Percentiles rank a stretch among this genome's conserved stretches.
Evolutionary conservation across 2,113 vertebrate genomes (phyloP).

Genomic region (Gobio gobio): DNA sequence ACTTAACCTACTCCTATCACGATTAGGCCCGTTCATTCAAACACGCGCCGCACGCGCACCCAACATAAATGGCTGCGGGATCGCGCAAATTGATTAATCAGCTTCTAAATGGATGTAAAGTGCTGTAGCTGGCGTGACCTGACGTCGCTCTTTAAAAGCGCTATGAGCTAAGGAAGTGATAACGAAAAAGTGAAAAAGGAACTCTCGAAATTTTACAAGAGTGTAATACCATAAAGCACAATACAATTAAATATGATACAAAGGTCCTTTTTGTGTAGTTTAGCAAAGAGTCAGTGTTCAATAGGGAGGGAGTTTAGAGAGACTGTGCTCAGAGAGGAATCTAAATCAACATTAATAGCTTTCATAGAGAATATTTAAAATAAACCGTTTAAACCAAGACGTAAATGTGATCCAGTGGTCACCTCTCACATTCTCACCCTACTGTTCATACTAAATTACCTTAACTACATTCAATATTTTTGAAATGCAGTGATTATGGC

Average conservation of each 20-base stretch:
- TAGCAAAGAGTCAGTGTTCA: background rate
- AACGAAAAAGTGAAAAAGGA: constrained; percentile 17
- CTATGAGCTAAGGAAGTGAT: constrained; percentile 16
- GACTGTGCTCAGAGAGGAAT: background rate
- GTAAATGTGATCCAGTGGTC: background rate
- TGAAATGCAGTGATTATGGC: background rate
- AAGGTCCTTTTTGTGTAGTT: constrained; percentile 13
- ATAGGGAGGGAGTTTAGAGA: constrained; percentile 1
- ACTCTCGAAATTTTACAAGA: constrained; percentile 23
- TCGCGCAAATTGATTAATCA: constrained; percentile 74
- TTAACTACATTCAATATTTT: no score
- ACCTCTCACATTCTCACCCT: no score
- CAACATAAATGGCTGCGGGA: constrained; percentile 28
- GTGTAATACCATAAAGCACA: constrained; percentile 45
- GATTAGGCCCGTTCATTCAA: constrained; percentile 71
- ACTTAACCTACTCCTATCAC: constrained; percentile 78
- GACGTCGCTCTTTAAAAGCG: constrained; percentile 62
- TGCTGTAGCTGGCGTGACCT: constrained; percentile 54
- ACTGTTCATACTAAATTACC: background rate
- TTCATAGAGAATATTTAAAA: background rate
- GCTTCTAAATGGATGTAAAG: constrained; percentile 76
- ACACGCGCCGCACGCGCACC: background rate
- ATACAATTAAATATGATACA: constrained; percentile 28
- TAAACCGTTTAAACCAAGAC: background rate
- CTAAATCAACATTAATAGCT: background rate